Percentiles rank a stretch among this genome's conserved stretches.
phyloP scores from a whole-genome alignment of 2,888 invertebrate species.

The Phalera bucephala region DNA sequence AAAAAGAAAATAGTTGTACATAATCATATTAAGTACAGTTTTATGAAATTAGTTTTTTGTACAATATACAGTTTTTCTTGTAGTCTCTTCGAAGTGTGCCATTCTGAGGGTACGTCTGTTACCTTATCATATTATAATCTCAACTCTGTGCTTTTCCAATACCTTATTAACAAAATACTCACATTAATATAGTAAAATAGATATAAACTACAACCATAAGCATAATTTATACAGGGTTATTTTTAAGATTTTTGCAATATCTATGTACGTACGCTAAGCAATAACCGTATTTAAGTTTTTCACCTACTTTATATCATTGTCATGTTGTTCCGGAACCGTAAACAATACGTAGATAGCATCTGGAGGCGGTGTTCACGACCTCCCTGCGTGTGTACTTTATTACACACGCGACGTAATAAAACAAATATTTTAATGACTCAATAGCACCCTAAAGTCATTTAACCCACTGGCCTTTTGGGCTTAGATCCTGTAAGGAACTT shows the following conservation, averaged over 20 bases:
- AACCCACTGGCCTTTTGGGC: no score
- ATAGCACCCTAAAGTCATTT: no score
- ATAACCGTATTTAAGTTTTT: slow-evolving; percentile 24
- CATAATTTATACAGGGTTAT: slow-evolving; percentile 83
- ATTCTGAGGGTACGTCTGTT: slow-evolving; percentile 71
- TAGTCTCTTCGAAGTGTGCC: slow-evolving; percentile 74
- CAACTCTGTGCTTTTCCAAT: slow-evolving; percentile 67
- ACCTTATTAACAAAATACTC: slow-evolving; percentile 70
- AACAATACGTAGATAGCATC: slow-evolving; percentile 18
- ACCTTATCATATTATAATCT: slow-evolving; percentile 72
- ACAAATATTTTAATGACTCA: no score
- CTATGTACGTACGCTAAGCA: slow-evolving; percentile 35
- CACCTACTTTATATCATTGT: slow-evolving; percentile 12
- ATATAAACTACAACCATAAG: slow-evolving; percentile 72
- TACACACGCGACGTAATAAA: no score
- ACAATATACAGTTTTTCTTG: slow-evolving; percentile 64
- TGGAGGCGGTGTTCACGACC: slow-evolving; percentile 24
- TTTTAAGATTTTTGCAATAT: slow-evolving; percentile 57
- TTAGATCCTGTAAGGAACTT: no score
- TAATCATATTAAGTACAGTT: slow-evolving; percentile 79
- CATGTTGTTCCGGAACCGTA: no score
- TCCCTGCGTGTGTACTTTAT: no score
- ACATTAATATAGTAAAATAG: slow-evolving; percentile 72
- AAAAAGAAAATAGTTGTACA: slow-evolving; percentile 58
- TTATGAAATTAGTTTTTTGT: slow-evolving; percentile 63